A percentile compares a stretch with the other conserved stretches of the same genome.
These are phyloP conservation scores for Oligia fasciuncula DNA, from an alignment of 2,888 invertebrate genomes.

Conservation along the genomic window DNA sequence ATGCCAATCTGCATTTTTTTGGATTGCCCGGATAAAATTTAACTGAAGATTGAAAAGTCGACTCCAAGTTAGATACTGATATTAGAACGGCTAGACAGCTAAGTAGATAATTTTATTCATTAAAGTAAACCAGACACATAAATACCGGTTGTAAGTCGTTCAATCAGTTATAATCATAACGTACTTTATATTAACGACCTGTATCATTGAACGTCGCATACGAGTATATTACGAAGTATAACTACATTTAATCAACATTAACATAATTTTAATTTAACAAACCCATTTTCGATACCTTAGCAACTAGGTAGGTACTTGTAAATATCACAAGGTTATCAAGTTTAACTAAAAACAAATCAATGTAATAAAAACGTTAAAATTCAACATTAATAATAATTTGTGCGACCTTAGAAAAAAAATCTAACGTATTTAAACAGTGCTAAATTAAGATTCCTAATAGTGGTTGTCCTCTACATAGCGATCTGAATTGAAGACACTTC, in stretches of 20 bases:
- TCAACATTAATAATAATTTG: constrained; percentile 28
- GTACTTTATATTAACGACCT: not conserved
- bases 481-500: constrained; percentile 35
- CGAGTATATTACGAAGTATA: not conserved
- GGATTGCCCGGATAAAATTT: not conserved
- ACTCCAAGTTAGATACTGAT: not conserved
- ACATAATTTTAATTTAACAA: constrained; percentile 28
- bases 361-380: constrained; percentile 48
- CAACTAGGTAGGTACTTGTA: constrained; percentile 20
- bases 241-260: constrained; percentile 11
- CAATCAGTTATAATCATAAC: constrained; percentile 14
- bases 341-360: constrained; percentile 32
- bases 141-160: not conserved
- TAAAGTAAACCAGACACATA: constrained; percentile 9
- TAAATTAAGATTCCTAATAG: constrained; percentile 22
- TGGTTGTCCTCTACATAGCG: constrained; percentile 23
- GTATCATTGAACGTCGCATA: constrained; percentile 15
- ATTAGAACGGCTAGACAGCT: not conserved
- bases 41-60: not conserved
- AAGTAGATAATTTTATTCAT: constrained; percentile 7
- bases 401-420: constrained; percentile 44
- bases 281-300: constrained; percentile 20
- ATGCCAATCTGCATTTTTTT: not conserved
- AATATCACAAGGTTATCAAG: constrained; percentile 53
- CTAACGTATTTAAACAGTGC: constrained; percentile 30